These are phyloP conservation scores for Anguilla megastoma DNA, from an alignment of 2,797 vertebrate species.

Conservation along the genomic window DNA sequence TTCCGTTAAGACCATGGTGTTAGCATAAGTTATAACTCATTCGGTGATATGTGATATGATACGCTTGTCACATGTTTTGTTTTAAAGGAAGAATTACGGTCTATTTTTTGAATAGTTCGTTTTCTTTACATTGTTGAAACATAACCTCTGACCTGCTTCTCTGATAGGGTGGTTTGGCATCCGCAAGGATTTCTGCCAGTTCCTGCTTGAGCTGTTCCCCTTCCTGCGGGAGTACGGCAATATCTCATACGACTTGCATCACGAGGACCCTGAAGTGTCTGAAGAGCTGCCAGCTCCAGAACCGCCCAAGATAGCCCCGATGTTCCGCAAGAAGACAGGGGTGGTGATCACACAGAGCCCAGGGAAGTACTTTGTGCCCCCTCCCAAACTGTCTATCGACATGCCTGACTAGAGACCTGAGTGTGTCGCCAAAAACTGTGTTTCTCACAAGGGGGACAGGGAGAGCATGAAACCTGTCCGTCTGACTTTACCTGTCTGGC, in stretches of 20 bases:
- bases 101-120: not conserved
- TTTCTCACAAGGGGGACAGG: too few relatives aligned
- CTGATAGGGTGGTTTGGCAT: slow-evolving; percentile 97
- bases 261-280: slow-evolving; percentile 86
- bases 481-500: not conserved
- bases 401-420: slow-evolving; percentile 83
- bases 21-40: not conserved
- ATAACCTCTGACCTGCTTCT: not conserved
- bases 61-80: not conserved
- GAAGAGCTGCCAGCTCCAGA: slow-evolving; percentile 88
- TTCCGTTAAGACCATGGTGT: not conserved
- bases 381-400: slow-evolving; percentile 94
- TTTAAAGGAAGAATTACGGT: not conserved
- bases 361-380: slow-evolving; percentile 92
- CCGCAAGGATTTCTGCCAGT: slow-evolving; percentile 98
- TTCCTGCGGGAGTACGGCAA: slow-evolving; percentile 96
- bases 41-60: not conserved
- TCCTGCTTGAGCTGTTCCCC: slow-evolving; percentile 94
- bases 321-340: slow-evolving; percentile 95
- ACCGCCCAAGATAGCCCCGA: slow-evolving; percentile 91
- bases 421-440: not conserved
- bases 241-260: slow-evolving; percentile 94
- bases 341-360: slow-evolving; percentile 98
- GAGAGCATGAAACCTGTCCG: not conserved
- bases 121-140: not conserved